Conservation (phyloP, 2,113 vertebrate species). For the Eptatretus burgeri region DNA sequence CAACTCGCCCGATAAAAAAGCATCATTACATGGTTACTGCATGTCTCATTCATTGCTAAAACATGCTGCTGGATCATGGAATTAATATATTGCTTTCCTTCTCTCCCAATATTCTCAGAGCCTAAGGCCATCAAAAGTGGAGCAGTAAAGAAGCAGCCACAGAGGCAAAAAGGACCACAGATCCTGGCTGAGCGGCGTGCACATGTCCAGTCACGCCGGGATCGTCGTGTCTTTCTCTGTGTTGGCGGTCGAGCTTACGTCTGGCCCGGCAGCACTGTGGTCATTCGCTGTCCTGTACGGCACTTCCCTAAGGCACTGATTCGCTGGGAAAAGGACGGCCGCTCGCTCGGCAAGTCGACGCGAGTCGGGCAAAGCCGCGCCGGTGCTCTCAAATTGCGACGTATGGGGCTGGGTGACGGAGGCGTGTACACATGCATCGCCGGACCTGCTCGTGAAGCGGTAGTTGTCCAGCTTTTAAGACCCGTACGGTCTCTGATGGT, state of each 20-base stretch:
- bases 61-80: too few species aligned
- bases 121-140: too few species aligned
- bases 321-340: constrained; percentile 47
- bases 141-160: background rate
- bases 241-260: constrained; percentile 46
- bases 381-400: constrained; percentile 39
- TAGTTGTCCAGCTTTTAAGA: constrained; percentile 40
- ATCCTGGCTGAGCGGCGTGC: constrained; percentile 28
- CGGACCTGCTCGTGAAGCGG: constrained; percentile 22
- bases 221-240: constrained; percentile 43
- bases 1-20: too few species aligned
- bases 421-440: constrained; percentile 43
- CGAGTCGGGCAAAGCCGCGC: constrained; percentile 34
- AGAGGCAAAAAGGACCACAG: constrained; percentile 18
- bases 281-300: constrained; percentile 45
- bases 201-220: constrained; percentile 45
- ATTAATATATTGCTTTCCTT: too few species aligned
- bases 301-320: constrained; percentile 37
- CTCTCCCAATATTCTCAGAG: too few species aligned
- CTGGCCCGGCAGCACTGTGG: constrained; percentile 44
- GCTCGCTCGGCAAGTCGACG: constrained; percentile 22
- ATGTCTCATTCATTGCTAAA: too few species aligned
- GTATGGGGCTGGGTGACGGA: constrained; percentile 21
- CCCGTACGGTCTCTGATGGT: constrained; percentile 20
- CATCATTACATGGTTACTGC: too few species aligned